Evolutionary conservation across 2,113 vertebrate species (phyloP).

Genomic region (Dicrurus megarhynchus): DNA sequence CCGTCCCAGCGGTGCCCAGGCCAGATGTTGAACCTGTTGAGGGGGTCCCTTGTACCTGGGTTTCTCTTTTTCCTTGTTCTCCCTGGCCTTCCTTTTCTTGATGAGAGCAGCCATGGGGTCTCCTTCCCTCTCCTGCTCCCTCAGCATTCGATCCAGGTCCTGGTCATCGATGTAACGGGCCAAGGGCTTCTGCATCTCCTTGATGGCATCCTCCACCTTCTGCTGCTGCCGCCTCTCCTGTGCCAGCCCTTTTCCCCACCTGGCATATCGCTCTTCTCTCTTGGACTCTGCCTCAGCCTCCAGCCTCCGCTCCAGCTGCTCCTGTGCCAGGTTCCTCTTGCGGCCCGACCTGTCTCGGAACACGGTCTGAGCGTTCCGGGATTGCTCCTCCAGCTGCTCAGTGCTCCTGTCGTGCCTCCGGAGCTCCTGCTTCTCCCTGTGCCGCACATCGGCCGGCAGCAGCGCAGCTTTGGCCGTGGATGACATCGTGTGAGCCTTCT

Average conservation of each 20-base stretch:
- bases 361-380: conserved; percentile 78
- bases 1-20: conserved; percentile 92
- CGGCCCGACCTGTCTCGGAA: conserved; percentile 88
- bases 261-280: conserved; percentile 82
- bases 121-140: conserved; percentile 90
- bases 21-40: conserved; percentile 68
- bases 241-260: conserved; percentile 86
- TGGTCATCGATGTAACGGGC: conserved; percentile 85
- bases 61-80: conserved; percentile 77
- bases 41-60: conserved; percentile 82
- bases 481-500: conserved; percentile 72
- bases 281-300: conserved; percentile 77
- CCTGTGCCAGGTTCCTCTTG: conserved; percentile 80
- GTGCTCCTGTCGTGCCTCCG: conserved; percentile 71
- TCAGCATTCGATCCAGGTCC: conserved; percentile 88
- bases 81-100: conserved; percentile 82
- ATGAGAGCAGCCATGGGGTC: conserved; percentile 92
- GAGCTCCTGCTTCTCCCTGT: conserved; percentile 84
- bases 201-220: conserved; percentile 81
- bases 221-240: conserved; percentile 86
- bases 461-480: conserved; percentile 78
- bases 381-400: conserved; percentile 82
- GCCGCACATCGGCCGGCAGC: conserved; percentile 4
- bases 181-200: conserved; percentile 88
- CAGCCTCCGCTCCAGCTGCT: conserved; percentile 72